phyloP scores from a whole-genome alignment of 1,140 invertebrate genomes.

The Zaprionus camerounensis region DNA sequence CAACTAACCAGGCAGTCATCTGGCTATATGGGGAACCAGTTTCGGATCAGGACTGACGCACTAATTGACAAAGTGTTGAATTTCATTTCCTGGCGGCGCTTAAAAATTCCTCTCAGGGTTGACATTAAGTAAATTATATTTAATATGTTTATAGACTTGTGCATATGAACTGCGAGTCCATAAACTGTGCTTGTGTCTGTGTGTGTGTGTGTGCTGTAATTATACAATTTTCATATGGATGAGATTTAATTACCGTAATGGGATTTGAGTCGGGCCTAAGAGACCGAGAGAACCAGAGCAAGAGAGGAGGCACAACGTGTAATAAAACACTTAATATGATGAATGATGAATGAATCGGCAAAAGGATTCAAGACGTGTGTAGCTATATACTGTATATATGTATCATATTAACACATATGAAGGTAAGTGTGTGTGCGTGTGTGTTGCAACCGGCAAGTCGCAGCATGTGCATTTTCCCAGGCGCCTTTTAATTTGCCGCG shows the following conservation, averaged over 20 bases:
- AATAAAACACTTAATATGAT: slow-evolving; percentile 83
- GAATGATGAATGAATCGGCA: slow-evolving; percentile 77
- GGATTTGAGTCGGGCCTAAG: slow-evolving; percentile 68
- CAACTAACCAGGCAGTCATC: background rate
- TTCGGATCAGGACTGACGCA: slow-evolving; percentile 18
- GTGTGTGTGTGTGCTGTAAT: slow-evolving; percentile 62
- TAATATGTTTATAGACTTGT: slow-evolving; percentile 83
- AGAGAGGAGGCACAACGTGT: slow-evolving; percentile 47
- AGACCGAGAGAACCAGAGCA: slow-evolving; percentile 22
- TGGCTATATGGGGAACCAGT: background rate
- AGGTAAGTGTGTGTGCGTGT: background rate
- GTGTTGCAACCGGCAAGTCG: background rate
- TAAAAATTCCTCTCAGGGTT: slow-evolving; percentile 59
- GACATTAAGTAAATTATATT: slow-evolving; percentile 84
- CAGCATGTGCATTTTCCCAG: slow-evolving; percentile 59
- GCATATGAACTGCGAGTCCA: slow-evolving; percentile 58
- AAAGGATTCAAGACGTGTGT: slow-evolving; percentile 48
- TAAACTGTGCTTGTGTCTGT: slow-evolving; percentile 36
- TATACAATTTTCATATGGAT: slow-evolving; percentile 83
- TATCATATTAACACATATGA: background rate
- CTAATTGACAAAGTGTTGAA: slow-evolving; percentile 82
- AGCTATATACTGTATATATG: background rate
- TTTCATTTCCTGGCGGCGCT: slow-evolving; percentile 65
- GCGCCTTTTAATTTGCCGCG: slow-evolving; percentile 71
- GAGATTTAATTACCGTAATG: slow-evolving; percentile 84